These are phyloP conservation scores for Myotis yumanensis DNA, from an alignment of 2,113 vertebrate genomes.

Conservation along the genomic window DNA sequence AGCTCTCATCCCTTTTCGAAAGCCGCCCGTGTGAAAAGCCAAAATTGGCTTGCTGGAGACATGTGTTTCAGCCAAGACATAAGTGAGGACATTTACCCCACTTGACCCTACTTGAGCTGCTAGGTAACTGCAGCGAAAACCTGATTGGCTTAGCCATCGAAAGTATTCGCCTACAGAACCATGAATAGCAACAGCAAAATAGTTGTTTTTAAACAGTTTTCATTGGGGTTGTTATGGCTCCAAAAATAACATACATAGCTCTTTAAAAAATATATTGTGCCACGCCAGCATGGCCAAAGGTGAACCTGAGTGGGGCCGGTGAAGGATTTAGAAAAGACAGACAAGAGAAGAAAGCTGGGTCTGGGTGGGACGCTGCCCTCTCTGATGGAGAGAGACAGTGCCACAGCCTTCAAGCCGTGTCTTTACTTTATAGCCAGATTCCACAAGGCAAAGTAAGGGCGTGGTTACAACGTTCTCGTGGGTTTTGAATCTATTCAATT, in stretches of 20 bases:
- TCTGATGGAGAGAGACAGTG: too few species aligned
- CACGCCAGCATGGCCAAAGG: too few species aligned
- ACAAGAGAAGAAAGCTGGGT: too few species aligned
- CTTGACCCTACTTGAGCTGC: neutral
- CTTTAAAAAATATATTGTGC: too few species aligned
- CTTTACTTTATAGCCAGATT: too few species aligned
- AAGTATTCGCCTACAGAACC: neutral
- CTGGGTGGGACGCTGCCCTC: too few species aligned
- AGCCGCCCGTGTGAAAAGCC: neutral
- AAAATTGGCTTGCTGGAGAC: neutral
- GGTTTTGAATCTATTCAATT: too few species aligned
- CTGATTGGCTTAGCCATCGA: neutral
- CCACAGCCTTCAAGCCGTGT: too few species aligned
- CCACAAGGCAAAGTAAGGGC: too few species aligned
- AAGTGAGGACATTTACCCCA: neutral
- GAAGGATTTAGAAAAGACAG: too few species aligned
- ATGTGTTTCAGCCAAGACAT: neutral
- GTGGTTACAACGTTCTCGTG: too few species aligned
- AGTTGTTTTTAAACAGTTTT: neutral
- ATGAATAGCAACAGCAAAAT: neutral
- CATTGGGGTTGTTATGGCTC: neutral
- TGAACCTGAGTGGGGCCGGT: too few species aligned
- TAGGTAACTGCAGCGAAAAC: neutral
- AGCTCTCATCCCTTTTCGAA: neutral
- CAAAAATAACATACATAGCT: neutral